These are phyloP conservation scores for Gymnocheta viridis DNA, from an alignment of 2,888 invertebrate species.

Conservation along the genomic window DNA sequence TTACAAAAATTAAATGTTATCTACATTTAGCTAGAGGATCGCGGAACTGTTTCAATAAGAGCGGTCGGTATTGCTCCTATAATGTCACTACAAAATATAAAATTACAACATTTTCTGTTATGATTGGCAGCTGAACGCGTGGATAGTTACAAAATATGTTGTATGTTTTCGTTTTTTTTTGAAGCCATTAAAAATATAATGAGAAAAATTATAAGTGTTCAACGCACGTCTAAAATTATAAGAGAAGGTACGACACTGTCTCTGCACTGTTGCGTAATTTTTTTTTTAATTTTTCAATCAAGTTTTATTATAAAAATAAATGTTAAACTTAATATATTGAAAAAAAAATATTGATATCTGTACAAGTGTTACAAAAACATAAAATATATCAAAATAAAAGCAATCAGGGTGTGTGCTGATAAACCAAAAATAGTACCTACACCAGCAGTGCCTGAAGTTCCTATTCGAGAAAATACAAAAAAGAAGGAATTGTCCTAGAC, in stretches of 20 bases:
- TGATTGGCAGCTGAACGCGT: constrained; percentile 63
- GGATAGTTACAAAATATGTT: constrained; percentile 44
- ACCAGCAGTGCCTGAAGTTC: too few species aligned
- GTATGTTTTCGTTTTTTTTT: constrained; percentile 11
- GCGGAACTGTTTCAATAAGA: constrained; percentile 44
- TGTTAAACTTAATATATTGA: neutral
- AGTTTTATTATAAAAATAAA: too few species aligned
- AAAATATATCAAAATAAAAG: neutral
- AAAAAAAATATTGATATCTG: neutral
- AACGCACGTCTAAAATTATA: constrained; percentile 27
- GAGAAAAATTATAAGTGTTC: constrained; percentile 23
- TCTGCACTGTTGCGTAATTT: constrained; percentile 23
- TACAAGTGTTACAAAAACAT: neutral
- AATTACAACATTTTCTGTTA: constrained; percentile 52
- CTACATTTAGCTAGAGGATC: constrained; percentile 29
- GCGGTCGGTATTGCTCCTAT: constrained; percentile 34
- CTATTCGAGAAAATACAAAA: too few species aligned
- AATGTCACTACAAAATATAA: constrained; percentile 55
- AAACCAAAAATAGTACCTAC: too few species aligned
- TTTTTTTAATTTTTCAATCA: neutral
- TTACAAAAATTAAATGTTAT: neutral
- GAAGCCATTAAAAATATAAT: constrained; percentile 42
- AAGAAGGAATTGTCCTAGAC: too few species aligned
- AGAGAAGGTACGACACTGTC: neutral
- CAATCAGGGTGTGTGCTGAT: neutral